Percentiles rank a stretch among this genome's conserved stretches.
Conservation (phyloP, 2,797 vertebrate species). For the Odontamblyopus rebecca region DNA sequence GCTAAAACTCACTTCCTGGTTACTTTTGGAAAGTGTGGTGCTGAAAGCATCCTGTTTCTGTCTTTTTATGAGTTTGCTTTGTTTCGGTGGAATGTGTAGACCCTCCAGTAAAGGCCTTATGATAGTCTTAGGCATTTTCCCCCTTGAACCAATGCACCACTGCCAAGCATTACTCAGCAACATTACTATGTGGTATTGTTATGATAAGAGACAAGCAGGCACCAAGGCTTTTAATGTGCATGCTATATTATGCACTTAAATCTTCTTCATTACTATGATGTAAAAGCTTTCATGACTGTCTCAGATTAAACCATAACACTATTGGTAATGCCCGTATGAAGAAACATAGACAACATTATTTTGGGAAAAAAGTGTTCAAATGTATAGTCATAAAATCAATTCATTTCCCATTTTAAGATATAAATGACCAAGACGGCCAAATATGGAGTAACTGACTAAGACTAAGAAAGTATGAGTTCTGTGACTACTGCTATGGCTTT, state of each 20-base stretch:
- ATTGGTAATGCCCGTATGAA: not conserved
- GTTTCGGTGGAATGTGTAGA: conserved; percentile 57
- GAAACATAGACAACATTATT: not conserved
- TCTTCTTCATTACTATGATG: conserved; percentile 26
- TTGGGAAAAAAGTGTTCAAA: not conserved
- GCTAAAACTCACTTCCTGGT: conserved; percentile 45
- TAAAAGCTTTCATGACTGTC: conserved; percentile 15
- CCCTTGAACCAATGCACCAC: conserved; percentile 26
- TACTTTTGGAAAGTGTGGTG: conserved; percentile 33
- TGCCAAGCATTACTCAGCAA: conserved; percentile 50
- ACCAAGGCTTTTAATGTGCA: conserved; percentile 62
- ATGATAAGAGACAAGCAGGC: conserved; percentile 54
- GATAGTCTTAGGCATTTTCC: conserved; percentile 39
- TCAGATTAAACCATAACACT: not conserved
- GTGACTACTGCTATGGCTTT: not conserved
- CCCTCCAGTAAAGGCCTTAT: conserved; percentile 31
- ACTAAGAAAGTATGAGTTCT: not conserved
- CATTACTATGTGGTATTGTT: conserved; percentile 48
- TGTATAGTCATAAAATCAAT: too few species aligned
- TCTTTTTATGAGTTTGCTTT: conserved; percentile 48
- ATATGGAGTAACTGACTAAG: not conserved
- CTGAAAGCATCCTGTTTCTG: conserved; percentile 20
- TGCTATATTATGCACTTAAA: conserved; percentile 44
- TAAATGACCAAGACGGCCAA: not conserved
- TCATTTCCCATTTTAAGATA: too few species aligned